A percentile compares a stretch with the other conserved stretches of the same genome.
These are phyloP conservation scores for Sycophila texana DNA, from an alignment of 2,888 invertebrate genomes.

Conservation along the genomic window DNA sequence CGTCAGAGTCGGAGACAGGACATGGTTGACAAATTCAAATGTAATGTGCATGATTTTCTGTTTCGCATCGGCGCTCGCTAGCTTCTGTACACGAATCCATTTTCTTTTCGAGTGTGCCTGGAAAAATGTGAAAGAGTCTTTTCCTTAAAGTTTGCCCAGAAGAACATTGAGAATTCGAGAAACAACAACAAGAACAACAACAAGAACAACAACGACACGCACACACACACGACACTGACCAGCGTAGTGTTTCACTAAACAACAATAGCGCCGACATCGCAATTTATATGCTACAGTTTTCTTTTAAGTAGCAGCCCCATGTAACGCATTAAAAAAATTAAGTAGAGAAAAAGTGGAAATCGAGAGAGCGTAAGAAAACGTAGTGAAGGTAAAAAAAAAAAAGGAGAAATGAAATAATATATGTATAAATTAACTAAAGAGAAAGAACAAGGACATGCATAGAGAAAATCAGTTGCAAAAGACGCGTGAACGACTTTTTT, in stretches of 20 bases:
- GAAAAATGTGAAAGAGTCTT: conserved; percentile 1
- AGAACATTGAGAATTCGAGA: conserved; percentile 29
- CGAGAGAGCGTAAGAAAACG: not conserved
- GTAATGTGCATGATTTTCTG: conserved; percentile 32
- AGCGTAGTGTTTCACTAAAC: conserved; percentile 69
- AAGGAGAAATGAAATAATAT: conserved; percentile 15
- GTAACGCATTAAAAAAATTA: conserved; percentile 6
- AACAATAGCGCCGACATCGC: conserved; percentile 68
- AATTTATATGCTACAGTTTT: conserved; percentile 49
- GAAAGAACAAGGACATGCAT: conserved; percentile 57
- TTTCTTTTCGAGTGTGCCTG: not conserved
- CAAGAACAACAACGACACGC: conserved; percentile 58
- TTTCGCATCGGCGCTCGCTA: not conserved
- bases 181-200: conserved; percentile 48
- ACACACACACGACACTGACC: conserved; percentile 74
- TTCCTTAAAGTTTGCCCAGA: conserved; percentile 5
- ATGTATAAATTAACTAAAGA: not conserved
- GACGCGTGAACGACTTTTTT: conserved; percentile 56
- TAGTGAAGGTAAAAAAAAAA: conserved; percentile 9
- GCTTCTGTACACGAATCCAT: not conserved
- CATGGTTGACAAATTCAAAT: conserved; percentile 38
- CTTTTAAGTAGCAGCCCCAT: not conserved
- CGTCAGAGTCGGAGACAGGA: conserved; percentile 21
- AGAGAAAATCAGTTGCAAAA: conserved; percentile 53
- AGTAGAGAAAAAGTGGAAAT: conserved; percentile 8